phyloP scores from a whole-genome alignment of 2,797 vertebrate species.

The Aphelocoma californica region DNA sequence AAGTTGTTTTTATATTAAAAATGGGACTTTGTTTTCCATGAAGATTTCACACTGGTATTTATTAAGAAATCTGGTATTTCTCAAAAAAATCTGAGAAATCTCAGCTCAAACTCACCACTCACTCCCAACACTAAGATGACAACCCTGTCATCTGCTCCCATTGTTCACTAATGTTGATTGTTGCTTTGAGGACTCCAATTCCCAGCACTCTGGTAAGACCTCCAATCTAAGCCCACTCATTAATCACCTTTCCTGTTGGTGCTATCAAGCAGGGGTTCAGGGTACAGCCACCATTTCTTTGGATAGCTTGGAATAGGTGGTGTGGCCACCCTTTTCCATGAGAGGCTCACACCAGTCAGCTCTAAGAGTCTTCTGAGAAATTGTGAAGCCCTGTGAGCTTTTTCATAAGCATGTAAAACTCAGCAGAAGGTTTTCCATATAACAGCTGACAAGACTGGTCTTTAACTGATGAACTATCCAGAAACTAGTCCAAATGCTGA shows the following conservation, averaged over 20 bases:
- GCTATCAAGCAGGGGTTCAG: background rate
- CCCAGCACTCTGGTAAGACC: background rate
- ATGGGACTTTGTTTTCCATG: conserved; percentile 70
- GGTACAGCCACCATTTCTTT: background rate
- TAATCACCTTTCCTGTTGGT: background rate
- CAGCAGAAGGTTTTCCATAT: background rate
- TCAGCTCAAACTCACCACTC: conserved; percentile 26
- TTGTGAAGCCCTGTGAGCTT: background rate
- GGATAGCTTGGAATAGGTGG: accelerated
- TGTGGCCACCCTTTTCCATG: background rate
- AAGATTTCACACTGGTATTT: conserved; percentile 56
- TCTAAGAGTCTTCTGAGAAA: background rate
- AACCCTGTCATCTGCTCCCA: background rate
- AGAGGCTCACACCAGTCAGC: background rate
- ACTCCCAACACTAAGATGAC: background rate
- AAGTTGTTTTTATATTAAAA: conserved; percentile 80
- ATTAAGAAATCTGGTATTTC: conserved; percentile 26
- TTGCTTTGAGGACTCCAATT: background rate
- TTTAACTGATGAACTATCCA: background rate
- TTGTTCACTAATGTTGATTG: background rate
- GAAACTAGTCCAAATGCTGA: conserved; percentile 10
- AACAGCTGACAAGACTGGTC: background rate
- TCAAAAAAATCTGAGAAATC: conserved; percentile 41
- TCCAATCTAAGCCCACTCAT: background rate
- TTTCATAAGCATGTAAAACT: background rate